Percentiles rank a stretch among this genome's conserved stretches.
phyloP scores from a whole-genome alignment of 2,113 vertebrate species.

The Speoplatyrhinus poulsoni region DNA sequence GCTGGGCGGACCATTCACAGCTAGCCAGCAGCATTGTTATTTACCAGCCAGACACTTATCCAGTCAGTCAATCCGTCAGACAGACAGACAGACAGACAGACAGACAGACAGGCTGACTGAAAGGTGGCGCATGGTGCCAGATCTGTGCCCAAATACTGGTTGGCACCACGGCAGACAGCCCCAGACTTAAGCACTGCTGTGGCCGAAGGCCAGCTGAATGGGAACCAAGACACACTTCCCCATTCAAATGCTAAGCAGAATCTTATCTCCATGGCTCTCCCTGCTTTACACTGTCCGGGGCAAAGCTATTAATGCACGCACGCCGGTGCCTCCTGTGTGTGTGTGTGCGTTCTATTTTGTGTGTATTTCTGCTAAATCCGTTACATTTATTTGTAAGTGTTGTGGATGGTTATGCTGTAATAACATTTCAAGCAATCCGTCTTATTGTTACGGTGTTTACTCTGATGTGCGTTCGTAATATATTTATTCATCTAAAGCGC shows the following conservation, averaged over 20 bases:
- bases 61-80: conserved; percentile 37
- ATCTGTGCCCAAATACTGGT: conserved; percentile 53
- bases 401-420: background rate
- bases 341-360: conserved; percentile 5
- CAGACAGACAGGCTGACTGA: conserved; percentile 35
- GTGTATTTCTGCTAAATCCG: conserved; percentile 8
- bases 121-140: conserved; percentile 41
- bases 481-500: conserved; percentile 33
- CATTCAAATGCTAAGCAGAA: conserved; percentile 78
- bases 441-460: conserved; percentile 25
- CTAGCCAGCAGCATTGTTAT: conserved; percentile 58
- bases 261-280: conserved; percentile 73
- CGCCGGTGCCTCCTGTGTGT: conserved; percentile 30
- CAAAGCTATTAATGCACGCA: conserved; percentile 67
- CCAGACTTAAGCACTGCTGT: conserved; percentile 60
- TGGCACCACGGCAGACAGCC: conserved; percentile 50
- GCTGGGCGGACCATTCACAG: conserved; percentile 62
- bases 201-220: conserved; percentile 72
- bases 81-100: conserved; percentile 37
- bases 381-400: background rate
- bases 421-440: conserved; percentile 2
- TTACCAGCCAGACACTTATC: conserved; percentile 47
- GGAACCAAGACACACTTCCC: conserved; percentile 56
- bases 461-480: conserved; percentile 25
- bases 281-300: conserved; percentile 70